Percentiles rank a stretch among this genome's conserved stretches.
Conservation (phyloP, 2,113 vertebrate genomes). For the Malurus alboscapulatus region DNA sequence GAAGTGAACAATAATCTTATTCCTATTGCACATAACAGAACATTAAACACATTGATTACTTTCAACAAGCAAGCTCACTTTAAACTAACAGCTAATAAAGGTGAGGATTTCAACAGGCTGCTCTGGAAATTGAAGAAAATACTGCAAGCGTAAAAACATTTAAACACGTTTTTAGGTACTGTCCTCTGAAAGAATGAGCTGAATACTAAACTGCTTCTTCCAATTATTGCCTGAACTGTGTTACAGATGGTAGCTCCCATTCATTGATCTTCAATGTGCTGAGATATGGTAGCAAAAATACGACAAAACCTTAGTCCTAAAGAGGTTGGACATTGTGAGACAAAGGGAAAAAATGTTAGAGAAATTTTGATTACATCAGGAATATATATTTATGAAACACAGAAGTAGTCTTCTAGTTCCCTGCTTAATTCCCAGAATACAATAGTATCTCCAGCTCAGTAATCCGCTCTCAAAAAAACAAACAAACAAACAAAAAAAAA, state of each 20-base stretch:
- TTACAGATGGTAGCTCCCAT: not conserved
- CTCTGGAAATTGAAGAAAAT: conserved; percentile 28
- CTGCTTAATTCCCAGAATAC: not conserved
- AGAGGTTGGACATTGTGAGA: not conserved
- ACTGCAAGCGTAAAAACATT: not conserved
- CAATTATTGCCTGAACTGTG: not conserved
- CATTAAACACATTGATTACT: conserved; percentile 33
- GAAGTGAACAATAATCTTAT: conserved; percentile 34
- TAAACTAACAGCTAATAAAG: conserved; percentile 44
- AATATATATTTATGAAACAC: not conserved
- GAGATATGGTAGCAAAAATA: not conserved
- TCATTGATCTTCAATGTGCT: not conserved
- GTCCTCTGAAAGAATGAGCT: not conserved
- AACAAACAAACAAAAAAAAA: no score
- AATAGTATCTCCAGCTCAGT: not conserved
- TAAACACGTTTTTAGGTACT: not conserved
- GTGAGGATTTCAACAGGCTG: not conserved
- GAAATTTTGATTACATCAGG: not conserved
- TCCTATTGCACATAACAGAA: conserved; percentile 33
- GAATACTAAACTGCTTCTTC: not conserved
- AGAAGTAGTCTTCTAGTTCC: not conserved
- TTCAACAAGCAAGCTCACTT: conserved; percentile 33
- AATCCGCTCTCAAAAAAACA: not conserved
- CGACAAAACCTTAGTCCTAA: not conserved
- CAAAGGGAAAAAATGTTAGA: not conserved